These are phyloP conservation scores for Toxostoma redivivum DNA, from an alignment of 2,113 vertebrate genomes.

Conservation along the genomic window DNA sequence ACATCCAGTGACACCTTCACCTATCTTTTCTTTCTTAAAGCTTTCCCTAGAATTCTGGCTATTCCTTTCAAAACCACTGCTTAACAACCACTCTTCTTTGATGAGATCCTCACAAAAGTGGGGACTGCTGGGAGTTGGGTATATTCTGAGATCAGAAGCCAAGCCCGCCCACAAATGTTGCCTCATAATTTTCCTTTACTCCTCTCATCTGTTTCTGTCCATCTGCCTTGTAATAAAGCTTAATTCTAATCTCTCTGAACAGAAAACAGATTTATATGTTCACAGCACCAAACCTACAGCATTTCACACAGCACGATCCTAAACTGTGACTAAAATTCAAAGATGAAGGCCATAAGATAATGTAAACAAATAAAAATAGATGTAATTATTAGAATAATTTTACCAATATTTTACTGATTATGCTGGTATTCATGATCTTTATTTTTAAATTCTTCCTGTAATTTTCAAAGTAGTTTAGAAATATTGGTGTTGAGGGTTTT, in stretches of 20 bases:
- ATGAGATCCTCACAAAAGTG: neutral
- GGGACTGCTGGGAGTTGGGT: neutral
- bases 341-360: neutral
- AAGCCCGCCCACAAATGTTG: slow-evolving; percentile 17
- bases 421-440: neutral
- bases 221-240: slow-evolving; percentile 27
- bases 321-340: neutral
- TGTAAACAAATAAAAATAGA: neutral
- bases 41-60: neutral
- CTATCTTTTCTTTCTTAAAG: neutral
- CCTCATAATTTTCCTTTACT: slow-evolving; percentile 30
- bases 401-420: neutral
- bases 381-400: neutral
- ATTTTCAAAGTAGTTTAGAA: neutral
- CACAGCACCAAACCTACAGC: neutral
- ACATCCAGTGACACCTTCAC: neutral
- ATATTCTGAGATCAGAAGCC: neutral
- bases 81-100: neutral
- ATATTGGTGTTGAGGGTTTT: neutral
- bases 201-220: slow-evolving; percentile 34
- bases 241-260: neutral
- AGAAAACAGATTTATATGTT: neutral
- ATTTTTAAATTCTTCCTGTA: neutral
- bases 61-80: neutral
- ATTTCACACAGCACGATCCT: neutral